Percentiles rank a stretch among this genome's conserved stretches.
Conservation (phyloP, 2,113 vertebrate species). For the Bos taurus region DNA sequence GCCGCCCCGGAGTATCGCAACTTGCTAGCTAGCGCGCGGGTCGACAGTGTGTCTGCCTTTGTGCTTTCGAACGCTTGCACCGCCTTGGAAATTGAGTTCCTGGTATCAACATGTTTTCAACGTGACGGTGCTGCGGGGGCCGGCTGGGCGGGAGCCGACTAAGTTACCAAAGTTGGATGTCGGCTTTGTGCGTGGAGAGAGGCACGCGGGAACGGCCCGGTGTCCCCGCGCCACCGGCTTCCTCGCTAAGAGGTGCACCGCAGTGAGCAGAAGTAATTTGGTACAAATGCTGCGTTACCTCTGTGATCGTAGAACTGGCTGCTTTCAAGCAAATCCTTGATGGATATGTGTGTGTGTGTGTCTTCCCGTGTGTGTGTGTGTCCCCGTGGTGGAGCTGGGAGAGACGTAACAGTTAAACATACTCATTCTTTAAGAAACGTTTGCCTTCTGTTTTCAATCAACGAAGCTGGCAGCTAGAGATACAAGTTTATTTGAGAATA, state of each 20-base stretch:
- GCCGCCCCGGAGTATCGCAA: background rate
- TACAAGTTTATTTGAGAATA: constrained; percentile 82
- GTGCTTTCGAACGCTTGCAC: constrained; percentile 45
- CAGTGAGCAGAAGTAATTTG: constrained; percentile 35
- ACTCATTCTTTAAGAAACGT: constrained; percentile 75
- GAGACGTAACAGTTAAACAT: constrained; percentile 64
- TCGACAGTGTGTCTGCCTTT: constrained; percentile 24
- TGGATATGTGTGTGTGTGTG: background rate
- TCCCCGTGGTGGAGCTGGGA: constrained; percentile 38
- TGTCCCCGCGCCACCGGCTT: background rate
- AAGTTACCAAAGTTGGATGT: constrained; percentile 67
- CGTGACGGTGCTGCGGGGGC: background rate
- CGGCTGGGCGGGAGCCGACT: constrained; percentile 28
- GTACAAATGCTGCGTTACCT: constrained; percentile 36
- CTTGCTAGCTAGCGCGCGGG: background rate
- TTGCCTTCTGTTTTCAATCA: constrained; percentile 83
- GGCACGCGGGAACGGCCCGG: constrained; percentile 2
- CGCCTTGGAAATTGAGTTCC: constrained; percentile 38
- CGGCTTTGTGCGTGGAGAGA: constrained; percentile 23
- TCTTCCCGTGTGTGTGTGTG: background rate
- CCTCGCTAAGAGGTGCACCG: background rate
- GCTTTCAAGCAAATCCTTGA: constrained; percentile 51
- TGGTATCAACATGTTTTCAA: background rate
- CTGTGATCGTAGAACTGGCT: background rate
- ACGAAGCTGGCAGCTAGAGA: constrained; percentile 77